Conservation (phyloP, 2,797 vertebrate genomes). For the Artibeus jamaicensis region DNA sequence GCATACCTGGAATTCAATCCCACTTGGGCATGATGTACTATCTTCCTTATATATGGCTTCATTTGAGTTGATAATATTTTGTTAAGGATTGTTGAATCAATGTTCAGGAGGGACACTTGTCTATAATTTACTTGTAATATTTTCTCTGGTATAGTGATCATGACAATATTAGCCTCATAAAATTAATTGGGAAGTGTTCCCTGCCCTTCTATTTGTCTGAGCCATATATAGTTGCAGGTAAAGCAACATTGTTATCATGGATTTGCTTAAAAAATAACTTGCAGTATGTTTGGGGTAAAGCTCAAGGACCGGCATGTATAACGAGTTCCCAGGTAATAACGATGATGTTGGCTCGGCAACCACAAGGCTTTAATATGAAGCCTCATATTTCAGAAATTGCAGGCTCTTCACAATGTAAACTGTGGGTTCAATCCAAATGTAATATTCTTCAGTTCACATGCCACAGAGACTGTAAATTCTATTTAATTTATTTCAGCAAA, state of each 20-base stretch:
- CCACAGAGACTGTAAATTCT: not conserved
- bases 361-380: not conserved
- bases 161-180: not conserved
- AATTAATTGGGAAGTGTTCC: not conserved
- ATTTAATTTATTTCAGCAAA: not conserved
- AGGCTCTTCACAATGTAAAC: not conserved
- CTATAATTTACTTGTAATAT: not conserved
- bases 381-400: not conserved
- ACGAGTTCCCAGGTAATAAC: not conserved
- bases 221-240: not conserved
- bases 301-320: not conserved
- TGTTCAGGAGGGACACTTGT: not conserved
- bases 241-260: not conserved
- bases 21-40: not conserved
- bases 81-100: not conserved
- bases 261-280: not conserved
- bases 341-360: not conserved
- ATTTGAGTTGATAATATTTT: not conserved
- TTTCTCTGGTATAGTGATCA: not conserved
- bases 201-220: not conserved
- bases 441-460: not conserved
- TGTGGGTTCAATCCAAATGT: not conserved
- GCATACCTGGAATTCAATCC: not conserved
- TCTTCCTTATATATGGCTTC: not conserved
- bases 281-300: not conserved